Evolutionary conservation across 2,888 invertebrate genomes (phyloP).

Genomic region (Nemotelus pantherinus): DNA sequence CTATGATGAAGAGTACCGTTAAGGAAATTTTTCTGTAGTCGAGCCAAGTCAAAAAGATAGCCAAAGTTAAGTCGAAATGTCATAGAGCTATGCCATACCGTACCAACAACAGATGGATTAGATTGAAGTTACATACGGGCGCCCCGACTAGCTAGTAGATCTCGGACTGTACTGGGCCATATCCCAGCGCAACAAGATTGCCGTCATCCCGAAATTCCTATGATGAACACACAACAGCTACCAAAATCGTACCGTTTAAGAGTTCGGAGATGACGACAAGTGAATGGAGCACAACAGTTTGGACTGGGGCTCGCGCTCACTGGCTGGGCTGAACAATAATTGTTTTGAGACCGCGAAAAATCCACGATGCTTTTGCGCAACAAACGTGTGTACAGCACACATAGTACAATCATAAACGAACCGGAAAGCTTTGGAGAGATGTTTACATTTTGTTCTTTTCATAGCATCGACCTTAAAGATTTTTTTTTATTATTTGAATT

Average conservation of each 20-base stretch:
- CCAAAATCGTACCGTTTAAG: neutral
- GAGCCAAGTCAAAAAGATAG: neutral
- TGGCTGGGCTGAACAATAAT: conserved; percentile 5
- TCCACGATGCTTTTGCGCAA: conserved; percentile 38
- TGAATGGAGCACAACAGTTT: neutral
- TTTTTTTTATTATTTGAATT: conserved; percentile 14
- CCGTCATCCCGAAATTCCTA: conserved; percentile 21
- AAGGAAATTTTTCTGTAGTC: conserved; percentile 38
- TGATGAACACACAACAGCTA: neutral
- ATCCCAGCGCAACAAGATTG: conserved; percentile 7
- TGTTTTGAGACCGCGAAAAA: conserved; percentile 26
- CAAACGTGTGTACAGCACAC: neutral
- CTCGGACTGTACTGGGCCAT: conserved; percentile 8
- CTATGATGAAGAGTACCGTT: conserved; percentile 33
- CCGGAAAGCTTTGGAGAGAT: conserved; percentile 30
- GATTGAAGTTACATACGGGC: conserved; percentile 21
- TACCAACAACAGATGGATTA: neutral
- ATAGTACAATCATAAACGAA: neutral
- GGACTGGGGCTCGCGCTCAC: neutral
- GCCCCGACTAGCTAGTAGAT: neutral
- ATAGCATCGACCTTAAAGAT: neutral
- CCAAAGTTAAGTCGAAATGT: neutral
- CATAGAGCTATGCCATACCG: neutral
- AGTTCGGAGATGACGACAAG: conserved; percentile 17
- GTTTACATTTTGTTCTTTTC: conserved; percentile 30